Evolutionary conservation across 2,888 invertebrate species (phyloP), one percentile per base, ranked within the genome.

Genomic region (Melolontha melolontha): DNA sequence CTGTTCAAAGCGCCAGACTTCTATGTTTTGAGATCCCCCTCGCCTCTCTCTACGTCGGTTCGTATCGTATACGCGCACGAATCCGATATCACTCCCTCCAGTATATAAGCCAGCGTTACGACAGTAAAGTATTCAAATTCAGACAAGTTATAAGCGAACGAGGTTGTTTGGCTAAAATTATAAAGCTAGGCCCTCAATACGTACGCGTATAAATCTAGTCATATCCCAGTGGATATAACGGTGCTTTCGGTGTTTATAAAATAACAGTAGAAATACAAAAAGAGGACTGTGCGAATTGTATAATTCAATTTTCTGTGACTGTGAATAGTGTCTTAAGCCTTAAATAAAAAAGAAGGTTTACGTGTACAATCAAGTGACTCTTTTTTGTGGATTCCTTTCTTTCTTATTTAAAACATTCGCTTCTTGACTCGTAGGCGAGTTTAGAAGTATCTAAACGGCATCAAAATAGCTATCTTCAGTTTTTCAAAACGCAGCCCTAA

Each of bases 401-500:
- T 12, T 12, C 6, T n/a, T 52, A 52, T 29, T 51, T 11, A 29
- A 22, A 27, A 16, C 5, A 12, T 51, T 11, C 5, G 27, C 72
- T 73, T 75, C 75, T 75, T 69, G 72, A 72, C 75, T 75, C 75
- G 67, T 8, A 39, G 42, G 12, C 42, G 76, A 75, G 76, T 76
- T 76, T 74, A 68, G 75, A 59, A 69, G 72, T 17, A 72, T 71
- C 66, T 16, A 40, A 77, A 75, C 75, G 75, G 77, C 78, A 68
- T 78, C 80, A 83, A 81, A 79, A 82, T 82, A 76, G 82, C 82
- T 80, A 82, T 82, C 77, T 81, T 82, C 75, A 78, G 78, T 77
- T 81, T 78, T 72, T 74, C 77, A 70, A 73, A 71, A 74, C 77
- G 79, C 73, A 78, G 76, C 75, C 57, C 71, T 14, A 69, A 65